phyloP scores from a whole-genome alignment of 2,113 vertebrate species.

The Hemichromis elongatus region DNA sequence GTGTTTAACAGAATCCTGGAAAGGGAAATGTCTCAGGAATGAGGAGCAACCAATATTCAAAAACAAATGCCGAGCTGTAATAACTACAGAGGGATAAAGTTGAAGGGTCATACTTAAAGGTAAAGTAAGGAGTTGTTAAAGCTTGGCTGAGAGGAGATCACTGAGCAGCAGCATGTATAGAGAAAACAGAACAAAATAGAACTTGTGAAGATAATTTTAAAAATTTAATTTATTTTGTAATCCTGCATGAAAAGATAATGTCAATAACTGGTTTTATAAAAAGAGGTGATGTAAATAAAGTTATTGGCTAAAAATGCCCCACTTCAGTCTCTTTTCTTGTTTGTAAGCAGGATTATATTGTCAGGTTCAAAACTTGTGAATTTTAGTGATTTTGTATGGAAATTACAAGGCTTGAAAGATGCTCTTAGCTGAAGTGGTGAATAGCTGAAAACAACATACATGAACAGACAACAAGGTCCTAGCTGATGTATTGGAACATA shows the following conservation, averaged over 20 bases:
- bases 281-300: background rate
- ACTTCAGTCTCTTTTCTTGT: background rate
- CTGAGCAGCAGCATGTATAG: too few relatives aligned
- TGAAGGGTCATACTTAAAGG: too few relatives aligned
- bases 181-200: background rate
- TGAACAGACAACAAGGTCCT: background rate
- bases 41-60: too few relatives aligned
- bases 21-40: too few relatives aligned
- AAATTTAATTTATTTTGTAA: too few relatives aligned
- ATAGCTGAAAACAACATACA: background rate
- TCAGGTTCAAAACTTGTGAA: background rate
- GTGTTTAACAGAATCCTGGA: too few relatives aligned
- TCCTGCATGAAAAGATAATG: background rate
- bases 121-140: too few relatives aligned
- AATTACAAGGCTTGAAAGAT: background rate
- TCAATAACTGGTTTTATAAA: background rate
- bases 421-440: background rate
- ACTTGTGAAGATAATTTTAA: background rate
- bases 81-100: too few relatives aligned
- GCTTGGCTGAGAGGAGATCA: too few relatives aligned
- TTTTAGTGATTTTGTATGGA: background rate
- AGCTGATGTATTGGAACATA: background rate
- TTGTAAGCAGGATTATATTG: background rate
- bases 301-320: background rate
- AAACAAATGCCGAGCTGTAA: too few relatives aligned